These are phyloP conservation scores for Cyclargus thomasi DNA, from an alignment of 1,140 invertebrate genomes.

Conservation along the genomic window DNA sequence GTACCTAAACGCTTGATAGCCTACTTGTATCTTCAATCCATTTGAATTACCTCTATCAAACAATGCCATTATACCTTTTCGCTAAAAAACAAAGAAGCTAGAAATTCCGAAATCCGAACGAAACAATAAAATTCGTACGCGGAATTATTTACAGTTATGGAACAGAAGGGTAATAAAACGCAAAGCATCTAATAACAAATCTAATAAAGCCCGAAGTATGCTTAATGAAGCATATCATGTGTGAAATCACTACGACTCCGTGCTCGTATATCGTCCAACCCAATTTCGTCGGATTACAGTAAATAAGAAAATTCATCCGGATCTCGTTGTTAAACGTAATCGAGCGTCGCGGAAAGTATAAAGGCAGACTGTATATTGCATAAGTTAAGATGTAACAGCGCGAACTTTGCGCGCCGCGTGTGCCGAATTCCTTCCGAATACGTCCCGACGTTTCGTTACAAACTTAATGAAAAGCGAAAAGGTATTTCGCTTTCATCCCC, in stretches of 20 bases:
- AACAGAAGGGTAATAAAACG: conserved; percentile 29
- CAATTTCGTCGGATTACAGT: conserved; percentile 60
- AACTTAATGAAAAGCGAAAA: conserved; percentile 18
- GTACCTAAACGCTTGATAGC: no score
- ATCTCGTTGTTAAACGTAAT: conserved; percentile 68
- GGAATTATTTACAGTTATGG: neutral
- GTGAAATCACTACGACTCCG: conserved; percentile 53
- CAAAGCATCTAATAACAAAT: conserved; percentile 34
- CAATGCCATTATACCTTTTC: no score
- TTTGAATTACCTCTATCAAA: no score
- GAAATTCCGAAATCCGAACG: neutral
- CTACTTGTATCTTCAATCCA: no score
- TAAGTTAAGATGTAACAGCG: conserved; percentile 73
- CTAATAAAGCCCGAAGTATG: conserved; percentile 42
- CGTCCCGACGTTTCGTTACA: conserved; percentile 32
- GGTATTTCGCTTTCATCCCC: neutral
- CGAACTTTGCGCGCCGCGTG: conserved; percentile 67
- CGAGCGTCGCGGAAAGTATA: conserved; percentile 70
- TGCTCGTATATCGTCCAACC: conserved; percentile 39
- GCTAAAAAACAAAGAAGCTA: neutral
- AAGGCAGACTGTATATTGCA: conserved; percentile 71
- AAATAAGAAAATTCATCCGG: conserved; percentile 70
- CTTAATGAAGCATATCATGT: conserved; percentile 52
- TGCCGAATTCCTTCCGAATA: conserved; percentile 56
- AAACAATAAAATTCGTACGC: neutral